A percentile compares a stretch with the other conserved stretches of the same genome.
phyloP scores from a whole-genome alignment of 2,797 vertebrate genomes.

The Meda fulgida region DNA sequence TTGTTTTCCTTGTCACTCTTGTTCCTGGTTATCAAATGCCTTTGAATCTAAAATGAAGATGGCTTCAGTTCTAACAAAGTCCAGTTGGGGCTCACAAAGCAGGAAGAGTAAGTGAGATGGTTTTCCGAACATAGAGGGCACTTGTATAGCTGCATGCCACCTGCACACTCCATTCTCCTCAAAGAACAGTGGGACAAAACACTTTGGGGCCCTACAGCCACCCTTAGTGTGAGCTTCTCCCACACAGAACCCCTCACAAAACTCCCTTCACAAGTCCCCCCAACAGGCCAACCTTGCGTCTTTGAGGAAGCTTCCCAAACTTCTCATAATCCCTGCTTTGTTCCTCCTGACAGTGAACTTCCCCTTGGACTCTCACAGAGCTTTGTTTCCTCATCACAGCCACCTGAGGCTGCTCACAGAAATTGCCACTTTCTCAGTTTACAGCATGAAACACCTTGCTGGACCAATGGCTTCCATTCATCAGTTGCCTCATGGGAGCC shows the following conservation, averaged over 20 bases:
- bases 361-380: neutral
- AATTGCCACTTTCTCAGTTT: constrained; percentile 49
- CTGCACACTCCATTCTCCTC: constrained; percentile 39
- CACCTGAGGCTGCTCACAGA: constrained; percentile 19
- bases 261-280: constrained; percentile 27
- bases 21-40: constrained; percentile 11
- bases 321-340: constrained; percentile 52
- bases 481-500: neutral
- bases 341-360: constrained; percentile 32
- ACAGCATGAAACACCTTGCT: constrained; percentile 26
- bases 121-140: constrained; percentile 42
- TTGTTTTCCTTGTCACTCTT: neutral
- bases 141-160: constrained; percentile 48
- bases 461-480: constrained; percentile 45
- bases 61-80: neutral
- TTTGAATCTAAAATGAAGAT: constrained; percentile 20
- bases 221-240: constrained; percentile 1
- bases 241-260: constrained; percentile 25
- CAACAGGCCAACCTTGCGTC: constrained; percentile 20
- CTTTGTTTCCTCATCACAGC: constrained; percentile 26
- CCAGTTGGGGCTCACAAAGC: constrained; percentile 22
- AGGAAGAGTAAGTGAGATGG: constrained; percentile 33
- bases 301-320: constrained; percentile 31
- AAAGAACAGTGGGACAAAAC: constrained; percentile 42
- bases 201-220: constrained; percentile 31